Evolutionary conservation across 1,140 invertebrate species (phyloP).

Genomic region (Nomia melanderi): DNA sequence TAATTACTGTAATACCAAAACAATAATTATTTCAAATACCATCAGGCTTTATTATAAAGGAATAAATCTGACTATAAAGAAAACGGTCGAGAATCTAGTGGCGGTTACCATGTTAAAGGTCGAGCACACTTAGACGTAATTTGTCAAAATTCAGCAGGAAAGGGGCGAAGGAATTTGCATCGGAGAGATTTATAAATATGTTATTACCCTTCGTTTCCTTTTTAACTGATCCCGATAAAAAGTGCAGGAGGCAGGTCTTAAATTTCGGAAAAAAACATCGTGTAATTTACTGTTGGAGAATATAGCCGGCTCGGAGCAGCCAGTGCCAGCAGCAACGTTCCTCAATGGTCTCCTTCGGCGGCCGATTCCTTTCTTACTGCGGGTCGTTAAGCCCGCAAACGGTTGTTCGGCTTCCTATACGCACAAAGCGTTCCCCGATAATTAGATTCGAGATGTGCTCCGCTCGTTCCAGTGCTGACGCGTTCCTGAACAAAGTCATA

Average conservation of each 20-base stretch:
- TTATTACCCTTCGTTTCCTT: not conserved
- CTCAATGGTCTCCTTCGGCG: not conserved
- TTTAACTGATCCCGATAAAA: not conserved
- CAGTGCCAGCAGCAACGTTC: not conserved
- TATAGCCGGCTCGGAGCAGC: not conserved
- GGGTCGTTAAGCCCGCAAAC: conserved; percentile 67
- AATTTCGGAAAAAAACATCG: not conserved
- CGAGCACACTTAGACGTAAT: no score
- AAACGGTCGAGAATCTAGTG: no score
- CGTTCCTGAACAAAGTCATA: not conserved
- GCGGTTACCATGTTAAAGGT: no score
- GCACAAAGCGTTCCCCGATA: conserved; percentile 74
- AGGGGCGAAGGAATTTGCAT: no score
- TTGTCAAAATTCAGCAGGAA: no score
- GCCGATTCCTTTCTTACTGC: conserved; percentile 57
- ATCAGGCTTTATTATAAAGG: no score
- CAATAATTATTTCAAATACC: no score
- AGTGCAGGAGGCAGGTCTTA: not conserved
- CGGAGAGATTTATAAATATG: no score
- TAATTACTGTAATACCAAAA: no score
- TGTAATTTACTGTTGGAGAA: not conserved
- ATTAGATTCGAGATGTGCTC: conserved; percentile 66
- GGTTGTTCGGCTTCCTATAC: conserved; percentile 68
- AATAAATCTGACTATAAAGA: no score
- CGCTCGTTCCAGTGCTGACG: conserved; percentile 21